Base-by-base conservation (phyloP, 1,140 invertebrate genomes). In the Drosophila leontia region DNA sequence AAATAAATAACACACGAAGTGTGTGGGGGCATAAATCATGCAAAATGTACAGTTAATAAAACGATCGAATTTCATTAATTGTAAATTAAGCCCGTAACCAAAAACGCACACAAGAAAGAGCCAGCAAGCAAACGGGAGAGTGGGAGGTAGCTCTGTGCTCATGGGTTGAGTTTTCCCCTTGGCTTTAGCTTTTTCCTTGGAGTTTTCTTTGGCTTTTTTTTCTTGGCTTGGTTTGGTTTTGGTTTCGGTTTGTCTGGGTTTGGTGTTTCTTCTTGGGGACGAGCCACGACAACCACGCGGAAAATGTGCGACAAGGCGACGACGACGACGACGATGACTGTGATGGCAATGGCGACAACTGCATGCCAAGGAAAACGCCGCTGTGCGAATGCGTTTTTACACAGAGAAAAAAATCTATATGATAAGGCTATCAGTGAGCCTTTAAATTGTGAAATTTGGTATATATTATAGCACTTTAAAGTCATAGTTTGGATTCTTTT, bases 41-140 rank as follows among this genome's bases (percentile, higher is more conserved):
- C 80, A 88, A 83, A 83, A 78, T 75, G 81, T 70, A 78, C 56
- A 88, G 90, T 91, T 91, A 91, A 91, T 91, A 91, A 91, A 91
- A 82, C 81, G 84, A 91, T 91, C 65, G 88, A 88, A 82, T 91
- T 91, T 91, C 88, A 91, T 91, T 82, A 91, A 91, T 91, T 90
- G 87, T 91, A 91, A 87, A 78, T 75, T 62, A 87, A 85, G 82
- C 72, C 78, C 68, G 80, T 70, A 90, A 80, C 75, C 76, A 39
- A 71, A 80, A 75, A 61, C 51, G 57, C 61, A 65, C 65, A 70
- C 13, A 26, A 62, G 37, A 57, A 11, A 13, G 44, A 23, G 35
- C 45, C n/a, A 47, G 35, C 48, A 1, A 23, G 50, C 7, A 15
- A 29, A 1, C 12, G 37, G 47, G 47, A 45, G 57, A 47, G 47